These are phyloP conservation scores for Prietella phreatophila DNA, from an alignment of 2,113 vertebrate species.

Conservation along the genomic window DNA sequence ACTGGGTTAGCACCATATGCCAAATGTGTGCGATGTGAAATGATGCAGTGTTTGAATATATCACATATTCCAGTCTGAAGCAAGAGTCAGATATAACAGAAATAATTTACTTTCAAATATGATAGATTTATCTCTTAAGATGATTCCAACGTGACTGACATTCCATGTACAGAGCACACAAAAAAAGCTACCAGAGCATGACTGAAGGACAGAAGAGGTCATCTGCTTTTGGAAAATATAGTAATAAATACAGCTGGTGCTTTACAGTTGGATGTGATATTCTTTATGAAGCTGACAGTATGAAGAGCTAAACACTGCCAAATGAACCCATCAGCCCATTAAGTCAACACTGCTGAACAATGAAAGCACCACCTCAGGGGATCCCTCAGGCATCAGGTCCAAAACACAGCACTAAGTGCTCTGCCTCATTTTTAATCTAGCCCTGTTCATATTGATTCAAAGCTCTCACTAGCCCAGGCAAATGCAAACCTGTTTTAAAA, in stretches of 20 bases:
- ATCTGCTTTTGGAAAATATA: slow-evolving; percentile 3
- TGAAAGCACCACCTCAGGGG: slow-evolving; percentile 6
- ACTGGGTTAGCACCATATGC: too few species aligned
- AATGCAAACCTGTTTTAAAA: neutral
- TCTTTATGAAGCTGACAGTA: slow-evolving; percentile 1
- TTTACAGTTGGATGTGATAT: slow-evolving; percentile 28
- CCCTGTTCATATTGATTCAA: neutral
- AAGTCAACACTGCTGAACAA: slow-evolving; percentile 38
- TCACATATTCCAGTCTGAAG: too few species aligned
- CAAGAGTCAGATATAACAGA: too few species aligned
- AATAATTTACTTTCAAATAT: neutral
- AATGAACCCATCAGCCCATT: slow-evolving; percentile 41
- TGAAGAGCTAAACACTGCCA: slow-evolving; percentile 8
- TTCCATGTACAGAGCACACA: slow-evolving; percentile 8
- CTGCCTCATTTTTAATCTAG: slow-evolving; percentile 13
- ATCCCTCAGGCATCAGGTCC: slow-evolving; percentile 27
- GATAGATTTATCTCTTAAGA: slow-evolving; percentile 2
- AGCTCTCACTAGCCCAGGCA: slow-evolving; percentile 5
- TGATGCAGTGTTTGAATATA: too few species aligned
- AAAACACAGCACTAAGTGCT: slow-evolving; percentile 27
- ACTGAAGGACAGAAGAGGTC: slow-evolving; percentile 11
- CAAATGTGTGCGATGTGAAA: too few species aligned
- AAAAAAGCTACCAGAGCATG: slow-evolving; percentile 3
- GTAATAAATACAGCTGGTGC: slow-evolving; percentile 1
- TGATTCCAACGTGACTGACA: slow-evolving; percentile 18